These are phyloP conservation scores for Toxostoma redivivum DNA, from an alignment of 2,113 vertebrate genomes.

Conservation along the genomic window DNA sequence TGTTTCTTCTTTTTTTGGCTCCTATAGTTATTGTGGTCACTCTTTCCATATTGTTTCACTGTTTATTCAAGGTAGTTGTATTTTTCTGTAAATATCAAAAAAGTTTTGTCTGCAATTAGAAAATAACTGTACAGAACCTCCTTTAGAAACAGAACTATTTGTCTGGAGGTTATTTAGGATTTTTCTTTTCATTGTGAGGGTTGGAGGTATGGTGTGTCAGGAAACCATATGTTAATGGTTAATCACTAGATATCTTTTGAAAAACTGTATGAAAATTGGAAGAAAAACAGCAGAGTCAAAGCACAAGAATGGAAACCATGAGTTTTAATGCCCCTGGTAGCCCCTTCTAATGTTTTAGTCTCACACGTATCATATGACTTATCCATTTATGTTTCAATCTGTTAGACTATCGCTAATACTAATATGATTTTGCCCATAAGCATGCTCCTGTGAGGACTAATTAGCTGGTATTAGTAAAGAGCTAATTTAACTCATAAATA, in stretches of 20 bases:
- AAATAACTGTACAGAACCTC: not conserved
- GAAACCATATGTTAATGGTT: not conserved
- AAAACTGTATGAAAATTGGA: not conserved
- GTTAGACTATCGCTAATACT: not conserved
- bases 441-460: not conserved
- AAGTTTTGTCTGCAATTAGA: not conserved
- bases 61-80: constrained; percentile 22
- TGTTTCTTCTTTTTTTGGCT: not conserved
- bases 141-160: not conserved
- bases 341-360: not conserved
- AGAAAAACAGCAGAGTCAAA: not conserved
- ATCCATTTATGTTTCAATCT: not conserved
- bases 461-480: not conserved
- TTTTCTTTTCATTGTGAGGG: not conserved
- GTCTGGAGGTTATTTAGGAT: not conserved
- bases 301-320: not conserved
- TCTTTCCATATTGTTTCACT: constrained; percentile 1
- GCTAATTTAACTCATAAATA: constrained; percentile 5
- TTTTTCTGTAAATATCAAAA: constrained; percentile 61
- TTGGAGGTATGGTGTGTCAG: not conserved
- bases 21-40: not conserved
- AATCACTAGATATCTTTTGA: not conserved
- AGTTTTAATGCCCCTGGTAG: not conserved
- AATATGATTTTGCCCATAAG: not conserved
- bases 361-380: not conserved